Base-by-base conservation (phyloP, 2,888 invertebrate genomes). In the Latrodectus elegans region DNA sequence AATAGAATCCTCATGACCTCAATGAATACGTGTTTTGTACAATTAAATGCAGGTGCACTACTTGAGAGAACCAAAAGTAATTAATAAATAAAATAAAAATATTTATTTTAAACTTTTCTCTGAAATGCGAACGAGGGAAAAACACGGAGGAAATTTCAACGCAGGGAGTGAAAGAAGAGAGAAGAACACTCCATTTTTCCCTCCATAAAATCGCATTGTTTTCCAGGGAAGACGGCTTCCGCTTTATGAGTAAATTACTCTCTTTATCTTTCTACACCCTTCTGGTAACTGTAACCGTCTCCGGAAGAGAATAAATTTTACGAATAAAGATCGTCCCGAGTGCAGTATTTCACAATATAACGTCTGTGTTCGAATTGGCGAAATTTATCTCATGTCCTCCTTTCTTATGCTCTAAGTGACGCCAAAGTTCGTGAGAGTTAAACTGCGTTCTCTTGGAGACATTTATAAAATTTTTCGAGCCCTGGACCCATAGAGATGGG, bases 171-270 rank as follows among this genome's bases (percentile, higher is more conserved):
- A 38, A 38, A 38, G 38, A 38, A 38, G 38, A 38, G 38, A 4
- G 38, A 68, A 68, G 9, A 68, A 11, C 22, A 22, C 17, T 26
- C 67, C 22, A 10, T 17, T 68, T 68, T 26, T 22, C 38, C 49
- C 49, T 26, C 75, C 22, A 71, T 74, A 74, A 74, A 74, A 74
- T 74, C 17, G 26, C 73, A 55, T 71, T 71, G 71, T 79, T 71
- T 79, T 70, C 68, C 49, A 71, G 79, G 11, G 60, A 14, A 60
- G 60, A 79, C 53, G 79, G 71, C 49, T 79, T 79, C 55, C 71
- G 79, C 53, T 71, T 79, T 79, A 79, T 79, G 79, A 79, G 79
- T 71, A 71, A 60, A 79, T 79, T 71, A 71, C 79, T 71, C 55
- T 71, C 60, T 79, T 79, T 79, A 79, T 79, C 79, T 79, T 79